Base-by-base conservation (phyloP, 2,797 vertebrate genomes). In the Spizella passerina region DNA sequence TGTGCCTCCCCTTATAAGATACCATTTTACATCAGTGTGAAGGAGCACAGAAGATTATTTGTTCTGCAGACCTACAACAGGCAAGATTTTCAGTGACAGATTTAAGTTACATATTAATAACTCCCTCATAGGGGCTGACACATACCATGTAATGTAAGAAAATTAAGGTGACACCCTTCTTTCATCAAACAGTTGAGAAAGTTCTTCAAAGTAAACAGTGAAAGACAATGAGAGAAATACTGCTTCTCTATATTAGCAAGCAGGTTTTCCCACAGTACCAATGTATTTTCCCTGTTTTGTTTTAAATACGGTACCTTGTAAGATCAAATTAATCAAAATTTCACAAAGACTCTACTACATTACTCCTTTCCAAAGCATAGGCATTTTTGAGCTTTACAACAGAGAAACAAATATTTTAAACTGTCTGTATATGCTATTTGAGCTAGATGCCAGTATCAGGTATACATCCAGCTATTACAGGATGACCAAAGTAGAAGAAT, bases 401-500 rank as follows among this genome's bases (percentile, higher is more conserved):
- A 29, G n/a, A 61, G 14, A 24, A 6, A 13, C 1, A 9, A 12
- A 18, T 36, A 34, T 38, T 82, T 57, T 9, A 13, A 68, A 26
- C 27, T 38, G 19, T 9, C 39, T 66, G 76, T 26, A n/a, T 5
- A 15, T 3, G 19, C n/a, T 57, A 8, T 32, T 69, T 93, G 26
- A 75, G 30, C 26, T 34, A 55, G 38, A 53, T 30, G 26, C 22
- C 23, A 30, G 3, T 15, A 38, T 20, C 7, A 38, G 27, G 17
- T 53, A 41, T 21, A 34, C 4, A 36, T n/a, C 19, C 30, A 77
- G 3, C 12, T 46, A 34, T 19, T 53, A 56, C 9, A 43, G 29
- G 17, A 38, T 1, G 12, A 52, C 52, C 1, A 1, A 49, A 38
- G 43, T 0, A 61, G 32, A 71, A n/a, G 44, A 60, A 18, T 10